Percentiles rank a stretch among this genome's conserved stretches.
Evolutionary conservation across 2,888 invertebrate species (phyloP).

Genomic region (Dryocosmus kuriphilus): DNA sequence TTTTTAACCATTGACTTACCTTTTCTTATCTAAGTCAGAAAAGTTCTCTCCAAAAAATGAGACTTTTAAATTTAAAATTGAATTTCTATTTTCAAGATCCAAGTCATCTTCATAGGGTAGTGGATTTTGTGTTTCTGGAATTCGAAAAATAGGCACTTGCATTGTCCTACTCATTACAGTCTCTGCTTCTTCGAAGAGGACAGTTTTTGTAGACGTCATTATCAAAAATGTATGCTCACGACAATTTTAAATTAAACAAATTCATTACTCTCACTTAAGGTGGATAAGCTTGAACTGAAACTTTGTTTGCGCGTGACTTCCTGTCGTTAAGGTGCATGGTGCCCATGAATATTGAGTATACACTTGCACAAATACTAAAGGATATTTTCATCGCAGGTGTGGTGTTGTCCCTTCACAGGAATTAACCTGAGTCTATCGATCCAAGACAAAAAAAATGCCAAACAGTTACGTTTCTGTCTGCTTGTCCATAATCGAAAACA

Average conservation of each 20-base stretch:
- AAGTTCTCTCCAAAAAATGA: slow-evolving; percentile 59
- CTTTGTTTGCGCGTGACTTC: slow-evolving; percentile 17
- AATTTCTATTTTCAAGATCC: slow-evolving; percentile 63
- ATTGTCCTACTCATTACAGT: slow-evolving; percentile 67
- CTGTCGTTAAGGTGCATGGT: slow-evolving; percentile 30
- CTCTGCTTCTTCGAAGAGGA: slow-evolving; percentile 62
- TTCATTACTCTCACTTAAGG: not conserved
- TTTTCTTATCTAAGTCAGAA: slow-evolving; percentile 48
- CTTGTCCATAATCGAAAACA: not conserved
- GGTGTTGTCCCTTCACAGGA: not conserved
- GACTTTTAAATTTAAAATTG: slow-evolving; percentile 69
- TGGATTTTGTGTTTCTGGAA: slow-evolving; percentile 61
- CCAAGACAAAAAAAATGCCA: not conserved
- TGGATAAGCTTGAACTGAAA: not conserved
- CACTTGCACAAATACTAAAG: not conserved
- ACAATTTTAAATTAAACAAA: not conserved
- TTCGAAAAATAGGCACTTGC: slow-evolving; percentile 62
- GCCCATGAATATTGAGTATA: not conserved
- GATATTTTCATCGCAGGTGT: not conserved
- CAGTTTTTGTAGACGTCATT: slow-evolving; percentile 50
- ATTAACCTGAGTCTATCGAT: not conserved
- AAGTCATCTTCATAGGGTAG: slow-evolving; percentile 51
- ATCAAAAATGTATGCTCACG: not conserved
- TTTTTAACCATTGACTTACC: not conserved
- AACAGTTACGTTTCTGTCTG: not conserved